Percentiles rank a stretch among this genome's conserved stretches.
Conservation (phyloP, 2,888 invertebrate genomes). For the Cancer borealis region DNA sequence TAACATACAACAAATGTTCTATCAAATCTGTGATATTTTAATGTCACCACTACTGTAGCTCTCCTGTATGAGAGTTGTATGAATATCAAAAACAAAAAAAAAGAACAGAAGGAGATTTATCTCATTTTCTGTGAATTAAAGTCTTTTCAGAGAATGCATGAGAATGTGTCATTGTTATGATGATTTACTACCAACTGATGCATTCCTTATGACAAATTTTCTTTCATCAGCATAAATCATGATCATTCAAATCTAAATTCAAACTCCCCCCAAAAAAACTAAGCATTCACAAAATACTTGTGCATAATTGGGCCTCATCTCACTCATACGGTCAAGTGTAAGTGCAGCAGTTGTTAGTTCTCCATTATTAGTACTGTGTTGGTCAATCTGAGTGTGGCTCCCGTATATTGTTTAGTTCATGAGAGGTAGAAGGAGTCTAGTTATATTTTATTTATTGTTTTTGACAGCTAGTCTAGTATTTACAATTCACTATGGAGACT, state of each 20-base stretch:
- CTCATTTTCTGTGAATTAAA: constrained; percentile 60
- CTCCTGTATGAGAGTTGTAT: constrained; percentile 76
- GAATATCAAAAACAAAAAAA: constrained; percentile 74
- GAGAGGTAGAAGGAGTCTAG: constrained; percentile 65
- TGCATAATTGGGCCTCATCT: constrained; percentile 35
- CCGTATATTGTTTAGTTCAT: constrained; percentile 58
- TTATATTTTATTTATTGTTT: constrained; percentile 71
- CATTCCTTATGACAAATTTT: constrained; percentile 50
- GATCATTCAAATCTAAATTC: constrained; percentile 26
- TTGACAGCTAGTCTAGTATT: constrained; percentile 63
- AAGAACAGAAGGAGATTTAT: constrained; percentile 70
- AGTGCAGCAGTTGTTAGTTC: constrained; percentile 60
- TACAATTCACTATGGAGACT: constrained; percentile 65
- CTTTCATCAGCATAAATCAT: constrained; percentile 39
- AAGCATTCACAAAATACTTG: background rate
- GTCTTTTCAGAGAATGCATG: constrained; percentile 50
- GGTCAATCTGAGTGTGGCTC: constrained; percentile 46
- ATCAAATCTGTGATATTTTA: constrained; percentile 77
- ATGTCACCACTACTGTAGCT: constrained; percentile 77
- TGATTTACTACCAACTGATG: constrained; percentile 64
- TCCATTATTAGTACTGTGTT: constrained; percentile 54
- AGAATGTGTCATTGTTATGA: constrained; percentile 57
- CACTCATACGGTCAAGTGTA: constrained; percentile 21
- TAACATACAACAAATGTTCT: constrained; percentile 77
- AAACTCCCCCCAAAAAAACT: background rate